Conservation (phyloP, 2,888 invertebrate species). For the Lacanobia oleracea region DNA sequence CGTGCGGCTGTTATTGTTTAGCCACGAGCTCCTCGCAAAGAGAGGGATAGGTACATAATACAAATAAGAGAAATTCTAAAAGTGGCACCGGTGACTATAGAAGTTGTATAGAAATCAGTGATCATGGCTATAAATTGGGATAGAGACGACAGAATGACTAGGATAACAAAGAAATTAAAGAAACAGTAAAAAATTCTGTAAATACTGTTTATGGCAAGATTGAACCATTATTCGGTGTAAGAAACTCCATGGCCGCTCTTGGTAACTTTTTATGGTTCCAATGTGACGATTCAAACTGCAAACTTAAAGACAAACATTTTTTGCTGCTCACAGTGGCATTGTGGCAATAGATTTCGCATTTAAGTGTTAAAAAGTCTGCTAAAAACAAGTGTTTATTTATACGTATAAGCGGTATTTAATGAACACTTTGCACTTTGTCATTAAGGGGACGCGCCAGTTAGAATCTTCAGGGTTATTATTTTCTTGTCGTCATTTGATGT, state of each 20-base stretch:
- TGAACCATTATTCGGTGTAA: conserved; percentile 10
- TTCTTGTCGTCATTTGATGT: conserved; percentile 10
- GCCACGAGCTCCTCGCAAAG: too few species aligned
- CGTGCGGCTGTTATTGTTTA: too few species aligned
- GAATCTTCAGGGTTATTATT: conserved; percentile 21
- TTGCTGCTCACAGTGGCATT: conserved; percentile 29
- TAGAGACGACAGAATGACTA: background rate
- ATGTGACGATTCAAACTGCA: background rate
- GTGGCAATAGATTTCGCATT: conserved; percentile 41
- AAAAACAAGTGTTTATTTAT: conserved; percentile 38
- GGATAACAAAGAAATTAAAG: background rate
- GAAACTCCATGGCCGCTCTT: conserved; percentile 11
- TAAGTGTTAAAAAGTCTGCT: conserved; percentile 29
- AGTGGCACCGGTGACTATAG: background rate
- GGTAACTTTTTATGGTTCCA: conserved; percentile 12
- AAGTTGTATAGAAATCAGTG: background rate
- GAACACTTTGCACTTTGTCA: conserved; percentile 24
- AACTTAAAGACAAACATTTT: conserved; percentile 10
- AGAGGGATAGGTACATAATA: too few species aligned
- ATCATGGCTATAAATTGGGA: background rate
- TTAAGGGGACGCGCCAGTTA: conserved; percentile 2
- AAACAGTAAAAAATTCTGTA: background rate
- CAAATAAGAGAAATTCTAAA: background rate
- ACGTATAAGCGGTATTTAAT: conserved; percentile 38
- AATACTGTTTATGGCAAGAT: background rate